phyloP scores from a whole-genome alignment of 2,888 invertebrate genomes.

The Calephelis perditalis region DNA sequence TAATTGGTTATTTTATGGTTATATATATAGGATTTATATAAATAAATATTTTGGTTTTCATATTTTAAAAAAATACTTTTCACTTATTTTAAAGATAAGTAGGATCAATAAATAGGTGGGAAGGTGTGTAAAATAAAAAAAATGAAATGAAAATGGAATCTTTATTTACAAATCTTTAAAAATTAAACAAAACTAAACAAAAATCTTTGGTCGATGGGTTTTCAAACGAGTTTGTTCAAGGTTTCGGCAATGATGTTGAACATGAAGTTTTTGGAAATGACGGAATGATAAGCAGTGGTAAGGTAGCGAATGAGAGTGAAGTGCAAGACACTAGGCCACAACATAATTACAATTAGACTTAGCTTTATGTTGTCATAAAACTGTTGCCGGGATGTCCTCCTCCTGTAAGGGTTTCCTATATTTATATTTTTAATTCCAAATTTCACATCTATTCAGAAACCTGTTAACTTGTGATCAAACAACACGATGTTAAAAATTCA shows the following conservation, averaged over 20 bases:
- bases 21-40: conserved; percentile 38
- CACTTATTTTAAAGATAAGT: conserved; percentile 43
- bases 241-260: conserved; percentile 6
- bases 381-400: conserved; percentile 71
- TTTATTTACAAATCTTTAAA: conserved; percentile 50
- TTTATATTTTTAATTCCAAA: conserved; percentile 19
- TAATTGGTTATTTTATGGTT: conserved; percentile 35
- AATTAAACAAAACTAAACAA: conserved; percentile 34
- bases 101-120: conserved; percentile 7
- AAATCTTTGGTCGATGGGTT: conserved; percentile 43
- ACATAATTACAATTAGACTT: conserved; percentile 67
- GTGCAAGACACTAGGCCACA: conserved; percentile 66
- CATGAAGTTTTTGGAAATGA: conserved; percentile 42
- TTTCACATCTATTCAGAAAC: conserved; percentile 16
- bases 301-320: conserved; percentile 63
- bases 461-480: background rate
- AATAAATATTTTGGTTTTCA: conserved; percentile 24
- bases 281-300: conserved; percentile 60
- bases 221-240: conserved; percentile 21
- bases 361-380: conserved; percentile 69
- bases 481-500: background rate
- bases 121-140: conserved; percentile 34
- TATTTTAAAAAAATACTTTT: conserved; percentile 38
- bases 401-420: conserved; percentile 46
- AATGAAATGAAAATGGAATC: conserved; percentile 36